phyloP scores from a whole-genome alignment of 2,113 vertebrate genomes.

The Sorex araneus region DNA sequence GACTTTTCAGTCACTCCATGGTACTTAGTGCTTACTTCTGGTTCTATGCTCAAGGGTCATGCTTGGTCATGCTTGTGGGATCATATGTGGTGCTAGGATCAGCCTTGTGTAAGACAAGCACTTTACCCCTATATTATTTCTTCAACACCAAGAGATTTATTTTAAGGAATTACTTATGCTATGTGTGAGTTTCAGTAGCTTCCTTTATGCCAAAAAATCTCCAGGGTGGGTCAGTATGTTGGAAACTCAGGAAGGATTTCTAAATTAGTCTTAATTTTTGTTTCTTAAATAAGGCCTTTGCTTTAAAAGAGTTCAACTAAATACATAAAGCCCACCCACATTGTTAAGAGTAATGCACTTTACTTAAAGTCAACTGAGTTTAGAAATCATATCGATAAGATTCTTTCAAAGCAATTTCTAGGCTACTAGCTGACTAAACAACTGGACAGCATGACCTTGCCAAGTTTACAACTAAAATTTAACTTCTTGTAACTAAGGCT shows the following conservation, averaged over 20 bases:
- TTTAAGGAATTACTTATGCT: not conserved
- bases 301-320: not conserved
- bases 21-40: too few relatives aligned
- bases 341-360: not conserved
- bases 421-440: not conserved
- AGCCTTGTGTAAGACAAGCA: too few relatives aligned
- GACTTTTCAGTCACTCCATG: too few relatives aligned
- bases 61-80: too few relatives aligned
- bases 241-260: not conserved
- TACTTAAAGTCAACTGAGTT: not conserved
- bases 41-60: too few relatives aligned
- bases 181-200: not conserved
- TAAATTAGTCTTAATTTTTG: not conserved
- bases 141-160: not conserved
- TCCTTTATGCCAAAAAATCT: not conserved
- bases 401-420: not conserved
- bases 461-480: not conserved
- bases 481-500: too few relatives aligned
- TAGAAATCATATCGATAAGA: not conserved
- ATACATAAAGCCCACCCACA: not conserved
- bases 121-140: too few relatives aligned
- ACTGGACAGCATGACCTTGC: not conserved
- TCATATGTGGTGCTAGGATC: too few relatives aligned
- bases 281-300: not conserved
- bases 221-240: not conserved